Base-by-base conservation (phyloP, 2,888 invertebrate genomes). In the Bellardia bayeri region DNA sequence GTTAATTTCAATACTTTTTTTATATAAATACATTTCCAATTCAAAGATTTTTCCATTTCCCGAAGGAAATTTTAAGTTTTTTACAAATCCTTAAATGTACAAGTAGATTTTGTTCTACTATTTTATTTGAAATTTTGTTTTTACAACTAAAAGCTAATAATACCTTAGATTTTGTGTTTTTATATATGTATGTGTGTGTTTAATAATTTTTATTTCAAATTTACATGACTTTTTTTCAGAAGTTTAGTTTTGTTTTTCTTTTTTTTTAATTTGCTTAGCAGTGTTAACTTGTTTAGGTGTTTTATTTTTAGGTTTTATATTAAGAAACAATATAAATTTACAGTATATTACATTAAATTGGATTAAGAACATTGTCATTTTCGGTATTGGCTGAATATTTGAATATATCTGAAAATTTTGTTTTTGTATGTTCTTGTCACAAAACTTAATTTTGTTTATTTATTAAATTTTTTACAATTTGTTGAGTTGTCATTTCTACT, bases 401-500 rank as follows among this genome's bases (percentile, higher is more conserved):
- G 42, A 58, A 82, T 23, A 23, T 23, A 23, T 23, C 23, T 23
- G 23, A 54, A 81, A 82, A 45, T 69, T 82, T 69, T 58, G 3
- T 78, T 87, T 80, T 45, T 33, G 2, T 45, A 74, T 68, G 66
- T 45, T 64, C 45, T 68, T 49, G 61, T 85, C 81, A 80, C 78
- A 71, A 82, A 89, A 88, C 82, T 89, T 90, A 89, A 89, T 90
- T 89, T 89, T 89, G 68, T 86, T 85, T 87, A 75, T 54, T n/a
- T 61, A 54, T 71, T 79, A 74, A 80, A 71, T 88, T 86, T 87
- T 88, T 87, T 91, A 90, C 90, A 90, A 91, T 82, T 84, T 82
- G 91, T 91, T 92, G 92, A 92, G 91, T 92, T 92, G 92, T 92
- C 92, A 92, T 91, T 92, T 91, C 89, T 90, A 89, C 89, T 89